Base-by-base conservation (phyloP, 2,888 invertebrate genomes). In the Girardia tigrina region DNA sequence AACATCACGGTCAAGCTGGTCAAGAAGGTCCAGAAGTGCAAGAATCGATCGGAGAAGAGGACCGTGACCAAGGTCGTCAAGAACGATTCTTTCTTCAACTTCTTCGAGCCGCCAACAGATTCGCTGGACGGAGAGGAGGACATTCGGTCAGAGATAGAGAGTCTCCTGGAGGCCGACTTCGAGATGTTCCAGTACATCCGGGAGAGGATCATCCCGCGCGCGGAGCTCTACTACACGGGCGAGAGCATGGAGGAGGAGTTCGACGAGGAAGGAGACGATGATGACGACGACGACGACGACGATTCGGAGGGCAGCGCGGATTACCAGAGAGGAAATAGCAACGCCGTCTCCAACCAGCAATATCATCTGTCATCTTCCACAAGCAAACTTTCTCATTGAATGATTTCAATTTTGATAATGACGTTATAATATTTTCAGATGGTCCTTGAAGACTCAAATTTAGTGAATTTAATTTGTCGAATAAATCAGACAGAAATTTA, bases 71-170 rank as follows among this genome's bases (percentile, higher is more conserved):
- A 94, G 87, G 90, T 91, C 75, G 91, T 97, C 79, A 91, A 92
- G 82, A 92, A 91, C 76, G 95, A 97, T 85, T 97, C 95, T 0
- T 99, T 98, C 88, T 99, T 99, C 87, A 97, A 97, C 86, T 99
- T 98, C 88, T 98, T 99, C 86, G 89, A 88, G 79, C 95, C 95
- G 71, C 95, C 95, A 28, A 79, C 80, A 26, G 70, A 56, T 14
- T 42, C 71, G 27, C 27, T 73, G 27, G 26, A 90, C 84, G 88
- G 89, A 85, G 89, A 90, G 81, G 88, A 88, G 69, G 91, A 92
- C 78, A 86, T 92, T 78, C 82, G 82, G 78, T 92, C 94, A 75
- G 93, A 94, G 79, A 89, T 90, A 69, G 91, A 90, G 85, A 88
- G 89, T 79, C 86, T 94, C 79, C 86, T 97, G 79, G 91, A 92